Conservation (phyloP, 2,888 invertebrate species). For the Drosophila melanosoma region DNA sequence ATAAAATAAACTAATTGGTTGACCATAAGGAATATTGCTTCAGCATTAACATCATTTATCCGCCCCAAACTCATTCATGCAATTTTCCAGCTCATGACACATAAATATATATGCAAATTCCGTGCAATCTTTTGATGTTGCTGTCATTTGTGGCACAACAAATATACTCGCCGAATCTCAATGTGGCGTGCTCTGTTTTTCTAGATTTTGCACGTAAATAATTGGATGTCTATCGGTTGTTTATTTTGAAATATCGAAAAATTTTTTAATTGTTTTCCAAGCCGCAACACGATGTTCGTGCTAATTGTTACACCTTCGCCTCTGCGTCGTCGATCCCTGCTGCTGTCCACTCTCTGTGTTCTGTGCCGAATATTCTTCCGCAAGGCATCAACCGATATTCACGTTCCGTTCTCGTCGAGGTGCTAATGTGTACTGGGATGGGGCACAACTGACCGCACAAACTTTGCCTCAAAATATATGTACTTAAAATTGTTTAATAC, state of each 20-base stretch:
- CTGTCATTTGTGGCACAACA: constrained; percentile 5
- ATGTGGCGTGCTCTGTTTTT: constrained; percentile 20
- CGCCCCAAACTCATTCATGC: constrained; percentile 32
- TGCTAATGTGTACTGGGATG: constrained; percentile 63
- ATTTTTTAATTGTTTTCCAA: constrained; percentile 62
- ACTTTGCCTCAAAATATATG: constrained; percentile 3
- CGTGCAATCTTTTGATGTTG: constrained; percentile 57
- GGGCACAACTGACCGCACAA: constrained; percentile 7
- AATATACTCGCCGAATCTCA: constrained; percentile 14
- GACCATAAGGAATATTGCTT: constrained; percentile 41
- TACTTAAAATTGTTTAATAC: constrained; percentile 7
- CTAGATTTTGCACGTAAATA: constrained; percentile 3
- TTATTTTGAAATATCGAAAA: constrained; percentile 64
- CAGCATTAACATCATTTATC: constrained; percentile 11
- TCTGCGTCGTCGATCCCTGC: constrained; percentile 10
- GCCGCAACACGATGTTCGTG: constrained; percentile 42
- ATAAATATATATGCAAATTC: neutral
- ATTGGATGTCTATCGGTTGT: constrained; percentile 31
- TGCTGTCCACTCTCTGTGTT: constrained; percentile 8
- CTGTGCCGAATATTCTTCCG: constrained; percentile 7
- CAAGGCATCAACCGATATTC: constrained; percentile 33
- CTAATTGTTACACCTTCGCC: constrained; percentile 55
- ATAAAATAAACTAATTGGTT: constrained; percentile 48
- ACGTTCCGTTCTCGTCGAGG: constrained; percentile 56
- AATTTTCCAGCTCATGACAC: constrained; percentile 21